Percentiles rank a stretch among this genome's conserved stretches.
Conservation (phyloP, 2,888 invertebrate genomes). For the Hofmannophila pseudospretella region DNA sequence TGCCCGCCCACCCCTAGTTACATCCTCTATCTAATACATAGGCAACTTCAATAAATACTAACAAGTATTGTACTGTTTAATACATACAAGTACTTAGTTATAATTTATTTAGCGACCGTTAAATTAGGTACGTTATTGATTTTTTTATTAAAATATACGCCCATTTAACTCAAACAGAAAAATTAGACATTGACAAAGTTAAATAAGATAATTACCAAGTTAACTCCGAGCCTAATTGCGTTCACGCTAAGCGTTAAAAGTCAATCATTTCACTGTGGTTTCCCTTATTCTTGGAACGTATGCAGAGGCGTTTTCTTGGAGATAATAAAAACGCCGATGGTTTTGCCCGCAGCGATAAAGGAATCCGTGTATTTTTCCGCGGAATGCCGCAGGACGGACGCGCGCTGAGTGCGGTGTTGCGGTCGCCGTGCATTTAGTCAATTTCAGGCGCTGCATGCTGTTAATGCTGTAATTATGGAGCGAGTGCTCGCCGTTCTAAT, state of each 20-base stretch:
- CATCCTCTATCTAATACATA: not conserved
- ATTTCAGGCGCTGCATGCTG: constrained; percentile 49
- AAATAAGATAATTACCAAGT: constrained; percentile 12
- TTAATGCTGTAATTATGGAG: constrained; percentile 51
- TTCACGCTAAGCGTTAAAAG: constrained; percentile 30
- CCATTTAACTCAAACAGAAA: not conserved
- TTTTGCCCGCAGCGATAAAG: constrained; percentile 28
- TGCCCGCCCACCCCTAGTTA: constrained; percentile 10
- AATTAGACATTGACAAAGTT: constrained; percentile 4
- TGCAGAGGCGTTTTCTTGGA: constrained; percentile 23
- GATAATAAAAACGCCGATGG: constrained; percentile 25
- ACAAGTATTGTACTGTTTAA: not conserved
- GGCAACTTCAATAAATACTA: not conserved
- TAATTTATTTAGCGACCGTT: not conserved
- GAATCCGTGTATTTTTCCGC: constrained; percentile 37
- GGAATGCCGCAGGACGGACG: constrained; percentile 33
- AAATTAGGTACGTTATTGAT: not conserved
- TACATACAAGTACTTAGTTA: not conserved
- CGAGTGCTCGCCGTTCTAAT: constrained; percentile 37
- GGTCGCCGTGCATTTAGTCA: constrained; percentile 46
- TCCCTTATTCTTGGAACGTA: constrained; percentile 35
- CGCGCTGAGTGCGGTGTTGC: no score
- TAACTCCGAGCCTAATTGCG: constrained; percentile 13
- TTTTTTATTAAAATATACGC: no score
- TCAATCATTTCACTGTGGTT: constrained; percentile 34